Conservation (phyloP, 2,113 vertebrate species). For the Myocastor coypus region DNA sequence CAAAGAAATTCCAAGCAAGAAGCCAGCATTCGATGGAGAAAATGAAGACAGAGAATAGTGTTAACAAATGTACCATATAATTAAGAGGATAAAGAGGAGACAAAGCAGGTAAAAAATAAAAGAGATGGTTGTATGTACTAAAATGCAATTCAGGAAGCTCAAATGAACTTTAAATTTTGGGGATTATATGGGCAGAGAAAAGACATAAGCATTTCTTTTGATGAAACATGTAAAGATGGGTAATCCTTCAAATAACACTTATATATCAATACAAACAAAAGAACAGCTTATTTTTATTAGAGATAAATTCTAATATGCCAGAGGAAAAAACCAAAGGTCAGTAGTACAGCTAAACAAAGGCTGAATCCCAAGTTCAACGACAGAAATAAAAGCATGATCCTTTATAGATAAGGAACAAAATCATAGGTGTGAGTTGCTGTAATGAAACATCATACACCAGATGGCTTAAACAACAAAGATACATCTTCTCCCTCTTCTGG, state of each 20-base stretch:
- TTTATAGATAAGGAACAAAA: not conserved
- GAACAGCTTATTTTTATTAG: not conserved
- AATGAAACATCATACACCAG: not conserved
- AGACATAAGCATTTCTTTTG: not conserved
- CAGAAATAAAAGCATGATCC: not conserved
- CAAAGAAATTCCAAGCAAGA: not conserved
- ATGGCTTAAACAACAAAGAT: not conserved
- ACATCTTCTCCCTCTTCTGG: not conserved
- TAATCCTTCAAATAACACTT: not conserved
- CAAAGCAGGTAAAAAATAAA: not conserved
- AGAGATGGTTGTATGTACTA: not conserved
- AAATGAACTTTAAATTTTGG: not conserved
- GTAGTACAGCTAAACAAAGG: not conserved
- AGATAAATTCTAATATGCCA: not conserved
- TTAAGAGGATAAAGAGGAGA: not conserved
- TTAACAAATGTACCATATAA: not conserved
- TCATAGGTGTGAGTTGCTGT: not conserved
- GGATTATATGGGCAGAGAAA: not conserved
- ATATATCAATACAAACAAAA: not conserved
- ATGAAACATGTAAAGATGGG: slow-evolving; percentile 7
- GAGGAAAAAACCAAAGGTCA: slow-evolving; percentile 12
- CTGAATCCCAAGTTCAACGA: not conserved
- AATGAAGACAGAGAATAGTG: not conserved
- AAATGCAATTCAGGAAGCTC: not conserved
- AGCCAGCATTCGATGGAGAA: not conserved